Evolutionary conservation across 2,888 invertebrate species (phyloP), one percentile per base, ranked within the genome.

Genomic region (Cheilosia vulpina): DNA sequence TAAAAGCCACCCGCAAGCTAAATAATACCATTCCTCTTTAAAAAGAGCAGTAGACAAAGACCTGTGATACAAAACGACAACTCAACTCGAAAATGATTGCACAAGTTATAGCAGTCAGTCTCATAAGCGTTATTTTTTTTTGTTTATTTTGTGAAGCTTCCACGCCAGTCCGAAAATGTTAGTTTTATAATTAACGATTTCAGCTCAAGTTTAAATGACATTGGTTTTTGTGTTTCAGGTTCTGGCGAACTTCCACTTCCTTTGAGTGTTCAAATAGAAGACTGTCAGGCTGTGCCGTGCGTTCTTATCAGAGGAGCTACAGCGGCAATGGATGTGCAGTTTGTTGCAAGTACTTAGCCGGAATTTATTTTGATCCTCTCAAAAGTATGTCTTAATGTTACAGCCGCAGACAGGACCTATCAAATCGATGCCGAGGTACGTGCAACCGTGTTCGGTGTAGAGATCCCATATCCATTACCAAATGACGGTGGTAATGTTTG

Each of bases 401-500:
- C 38, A 38, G 77, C 34, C 9, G 58, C 72, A 15, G 76, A 80
- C 4, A 72, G 72, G 6, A 62, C 63, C 0, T 4, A 38, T 38
- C 11, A 38, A 13, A 38, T 38, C 1, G 4, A 38, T 38, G 79
- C 89, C 7, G 84, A 83, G 4, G 88, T 89, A 0, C 57, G 71
- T 13, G 89, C 89, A 3, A 88, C 87, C 21, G 87, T 88, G 1
- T 69, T 89, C 11, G 88, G 88, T 5, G 27, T 89, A 0, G 88
- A 81, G 15, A 68, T 89, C 7, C 77, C 87, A 17, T 90, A 89
- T 78, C 88, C 88, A 2, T 79, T 90, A 34, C 88, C 88, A 1
- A 19, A 21, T 19, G 82, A 88, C 24, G 87, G 89, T 1, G 89
- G 87, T 34, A 83, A 91, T 88, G 91, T 90, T 3, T 92, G 92